These are phyloP conservation scores for Siderastrea radians DNA, from an alignment of 92 coral and sea anemone species.

Conservation along the genomic window DNA sequence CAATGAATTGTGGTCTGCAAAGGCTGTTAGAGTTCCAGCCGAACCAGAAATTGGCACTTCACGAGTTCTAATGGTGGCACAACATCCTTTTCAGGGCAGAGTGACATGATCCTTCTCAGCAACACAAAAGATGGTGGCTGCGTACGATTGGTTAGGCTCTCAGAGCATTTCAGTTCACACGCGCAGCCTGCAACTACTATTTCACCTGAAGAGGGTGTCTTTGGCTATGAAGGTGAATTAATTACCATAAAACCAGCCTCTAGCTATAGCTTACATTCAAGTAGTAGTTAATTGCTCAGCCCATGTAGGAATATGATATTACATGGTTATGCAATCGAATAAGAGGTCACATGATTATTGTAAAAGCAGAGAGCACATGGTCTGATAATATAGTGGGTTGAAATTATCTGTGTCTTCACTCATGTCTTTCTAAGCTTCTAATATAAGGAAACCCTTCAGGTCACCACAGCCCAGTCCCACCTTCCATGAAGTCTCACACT, in stretches of 20 bases:
- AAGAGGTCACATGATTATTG: background rate
- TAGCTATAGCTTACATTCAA: too few species aligned
- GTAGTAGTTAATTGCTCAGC: too few species aligned
- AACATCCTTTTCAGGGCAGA: slow-evolving; percentile 40
- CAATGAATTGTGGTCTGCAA: slow-evolving; percentile 10
- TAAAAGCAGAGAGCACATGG: background rate
- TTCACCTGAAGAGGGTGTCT: slow-evolving; percentile 1
- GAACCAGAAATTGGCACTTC: slow-evolving; percentile 32
- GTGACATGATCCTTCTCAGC: slow-evolving; percentile 28
- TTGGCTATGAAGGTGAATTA: background rate
- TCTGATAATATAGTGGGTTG: background rate
- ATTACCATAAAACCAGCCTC: too few species aligned
- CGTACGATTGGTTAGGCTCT: slow-evolving; percentile 61
- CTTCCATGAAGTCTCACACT: too few species aligned
- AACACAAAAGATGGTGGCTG: slow-evolving; percentile 15
- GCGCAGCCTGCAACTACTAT: slow-evolving; percentile 5
- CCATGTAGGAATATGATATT: background rate
- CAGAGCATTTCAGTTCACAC: slow-evolving; percentile 26
- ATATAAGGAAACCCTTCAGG: slow-evolving; percentile 7
- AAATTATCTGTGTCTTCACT: background rate
- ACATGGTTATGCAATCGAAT: background rate
- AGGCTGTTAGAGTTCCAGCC: slow-evolving; percentile 48
- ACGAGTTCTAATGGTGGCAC: slow-evolving; percentile 27
- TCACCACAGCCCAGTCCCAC: slow-evolving; percentile 6
- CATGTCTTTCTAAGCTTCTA: background rate